These are phyloP conservation scores for Tetramorium bicarinatum DNA, from an alignment of 2,888 invertebrate species.

Conservation along the genomic window DNA sequence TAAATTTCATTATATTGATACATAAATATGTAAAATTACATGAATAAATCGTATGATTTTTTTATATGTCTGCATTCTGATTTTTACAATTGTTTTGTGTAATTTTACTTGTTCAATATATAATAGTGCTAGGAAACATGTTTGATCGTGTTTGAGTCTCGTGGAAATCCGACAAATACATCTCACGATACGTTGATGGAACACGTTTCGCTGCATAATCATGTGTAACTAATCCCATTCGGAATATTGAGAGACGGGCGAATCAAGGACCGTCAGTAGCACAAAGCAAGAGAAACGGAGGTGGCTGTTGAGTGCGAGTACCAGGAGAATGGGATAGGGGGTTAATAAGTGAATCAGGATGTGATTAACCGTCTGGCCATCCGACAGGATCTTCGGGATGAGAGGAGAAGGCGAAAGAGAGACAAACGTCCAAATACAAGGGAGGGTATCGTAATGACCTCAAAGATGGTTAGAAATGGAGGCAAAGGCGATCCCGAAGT, in stretches of 20 bases:
- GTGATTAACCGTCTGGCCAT: constrained; percentile 69
- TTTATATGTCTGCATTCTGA: background rate
- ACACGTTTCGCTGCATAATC: constrained; percentile 11
- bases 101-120: background rate
- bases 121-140: background rate
- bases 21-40: background rate
- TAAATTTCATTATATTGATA: background rate
- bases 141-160: background rate
- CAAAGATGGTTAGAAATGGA: constrained; percentile 68
- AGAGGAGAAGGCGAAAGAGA: background rate
- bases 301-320: constrained; percentile 11
- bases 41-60: background rate
- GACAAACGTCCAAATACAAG: constrained; percentile 48
- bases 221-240: constrained; percentile 48
- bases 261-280: constrained; percentile 29
- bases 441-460: constrained; percentile 63
- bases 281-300: constrained; percentile 40
- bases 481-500: constrained; percentile 58
- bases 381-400: constrained; percentile 43
- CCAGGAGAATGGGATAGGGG: constrained; percentile 1
- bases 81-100: background rate
- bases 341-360: constrained; percentile 73
- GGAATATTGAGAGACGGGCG: background rate
- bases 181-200: background rate
- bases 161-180: background rate